Evolutionary conservation across 2,888 invertebrate genomes (phyloP).

Genomic region (Leucophenga maculata): DNA sequence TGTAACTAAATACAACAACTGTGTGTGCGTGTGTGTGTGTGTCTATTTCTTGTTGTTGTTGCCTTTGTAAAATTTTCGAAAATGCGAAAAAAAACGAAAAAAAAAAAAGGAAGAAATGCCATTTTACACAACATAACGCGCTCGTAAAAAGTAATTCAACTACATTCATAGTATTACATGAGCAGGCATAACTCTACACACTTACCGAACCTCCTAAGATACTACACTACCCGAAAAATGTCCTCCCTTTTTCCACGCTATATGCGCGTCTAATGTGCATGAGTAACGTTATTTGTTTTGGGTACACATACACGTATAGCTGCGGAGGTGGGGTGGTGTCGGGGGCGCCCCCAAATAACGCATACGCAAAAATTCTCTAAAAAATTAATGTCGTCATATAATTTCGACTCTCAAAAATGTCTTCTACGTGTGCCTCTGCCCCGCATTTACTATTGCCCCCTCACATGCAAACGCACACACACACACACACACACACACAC

Average conservation of each 20-base stretch:
- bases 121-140: constrained; percentile 62
- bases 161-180: constrained; percentile 60
- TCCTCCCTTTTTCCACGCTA: neutral
- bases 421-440: no score
- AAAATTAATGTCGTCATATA: constrained; percentile 67
- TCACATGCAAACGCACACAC: constrained; percentile 17
- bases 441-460: neutral
- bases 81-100: constrained; percentile 21
- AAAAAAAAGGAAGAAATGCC: constrained; percentile 32
- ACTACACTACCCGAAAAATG: neutral
- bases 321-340: constrained; percentile 34
- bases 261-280: no score
- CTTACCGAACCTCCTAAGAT: constrained; percentile 6
- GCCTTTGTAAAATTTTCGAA: no score
- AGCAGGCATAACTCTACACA: constrained; percentile 33
- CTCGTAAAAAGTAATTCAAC: constrained; percentile 64
- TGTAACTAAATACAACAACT: no score
- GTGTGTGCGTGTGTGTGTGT: no score
- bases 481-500: constrained; percentile 6
- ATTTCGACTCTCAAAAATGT: constrained; percentile 47
- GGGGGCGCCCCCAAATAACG: constrained; percentile 37
- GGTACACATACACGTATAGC: neutral
- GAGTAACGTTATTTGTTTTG: no score
- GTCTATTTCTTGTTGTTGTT: no score
- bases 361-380: constrained; percentile 63